Conservation (phyloP, 2,113 vertebrate species). For the Gallinago media region DNA sequence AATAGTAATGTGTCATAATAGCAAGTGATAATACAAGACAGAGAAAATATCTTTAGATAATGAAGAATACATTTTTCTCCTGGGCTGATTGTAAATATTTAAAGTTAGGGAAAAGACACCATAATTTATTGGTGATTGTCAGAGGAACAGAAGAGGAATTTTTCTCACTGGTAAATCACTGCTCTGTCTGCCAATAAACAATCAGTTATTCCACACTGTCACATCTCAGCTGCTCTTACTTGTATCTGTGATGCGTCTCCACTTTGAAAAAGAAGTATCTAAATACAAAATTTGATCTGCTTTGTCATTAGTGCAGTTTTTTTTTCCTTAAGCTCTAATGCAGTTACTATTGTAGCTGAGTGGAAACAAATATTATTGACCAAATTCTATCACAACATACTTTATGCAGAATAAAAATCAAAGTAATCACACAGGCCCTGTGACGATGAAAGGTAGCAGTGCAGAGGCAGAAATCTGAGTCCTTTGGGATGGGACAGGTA, state of each 20-base stretch:
- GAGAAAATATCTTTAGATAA: neutral
- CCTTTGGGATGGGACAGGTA: neutral
- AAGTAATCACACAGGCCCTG: neutral
- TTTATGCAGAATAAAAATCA: neutral
- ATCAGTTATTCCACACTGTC: neutral
- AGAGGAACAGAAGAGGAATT: constrained; percentile 3
- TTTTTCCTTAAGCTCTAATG: neutral
- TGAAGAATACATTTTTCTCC: neutral
- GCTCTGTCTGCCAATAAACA: neutral
- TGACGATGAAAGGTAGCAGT: neutral
- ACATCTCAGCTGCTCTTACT: neutral
- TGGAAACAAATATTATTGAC: neutral
- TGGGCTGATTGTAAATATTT: constrained; percentile 16
- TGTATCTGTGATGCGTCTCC: neutral
- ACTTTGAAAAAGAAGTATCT: neutral
- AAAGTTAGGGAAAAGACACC: neutral
- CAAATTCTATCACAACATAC: neutral
- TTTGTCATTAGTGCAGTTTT: neutral
- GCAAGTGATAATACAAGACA: neutral
- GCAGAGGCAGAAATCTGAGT: neutral
- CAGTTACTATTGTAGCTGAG: neutral
- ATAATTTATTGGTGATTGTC: constrained; percentile 22
- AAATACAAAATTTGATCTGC: neutral
- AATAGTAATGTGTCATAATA: neutral
- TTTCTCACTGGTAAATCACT: constrained; percentile 32